A percentile compares a stretch with the other conserved stretches of the same genome.
phyloP scores from a whole-genome alignment of 2,888 invertebrate genomes.

The Aspidiotus rigidus region DNA sequence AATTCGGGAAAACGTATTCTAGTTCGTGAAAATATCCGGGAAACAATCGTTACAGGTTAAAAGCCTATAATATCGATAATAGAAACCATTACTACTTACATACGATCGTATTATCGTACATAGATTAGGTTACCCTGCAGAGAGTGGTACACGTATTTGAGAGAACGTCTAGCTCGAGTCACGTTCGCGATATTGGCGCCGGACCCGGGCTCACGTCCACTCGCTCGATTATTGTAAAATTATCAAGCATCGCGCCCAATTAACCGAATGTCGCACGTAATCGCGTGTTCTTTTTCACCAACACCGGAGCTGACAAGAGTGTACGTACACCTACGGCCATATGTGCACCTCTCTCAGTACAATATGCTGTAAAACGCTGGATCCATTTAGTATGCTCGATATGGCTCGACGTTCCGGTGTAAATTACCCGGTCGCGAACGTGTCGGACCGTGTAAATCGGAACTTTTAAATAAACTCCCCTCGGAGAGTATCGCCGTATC shows the following conservation, averaged over 20 bases:
- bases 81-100: no score
- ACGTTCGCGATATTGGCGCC: slow-evolving; percentile 1
- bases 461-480: slow-evolving; percentile 4
- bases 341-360: no score
- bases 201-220: slow-evolving; percentile 1
- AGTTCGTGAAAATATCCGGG: no score
- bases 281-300: slow-evolving; percentile 2
- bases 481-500: neutral
- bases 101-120: no score
- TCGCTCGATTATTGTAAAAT: neutral
- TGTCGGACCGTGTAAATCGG: slow-evolving; percentile 2
- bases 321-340: neutral
- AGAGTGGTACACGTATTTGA: no score
- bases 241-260: slow-evolving; percentile 4
- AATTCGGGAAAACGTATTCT: no score
- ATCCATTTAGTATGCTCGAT: no score
- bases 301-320: neutral
- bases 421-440: neutral
- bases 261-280: neutral
- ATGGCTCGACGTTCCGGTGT: neutral
- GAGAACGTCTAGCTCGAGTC: neutral
- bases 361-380: no score
- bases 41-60: no score
- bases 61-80: no score
- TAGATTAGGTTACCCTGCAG: no score